Evolutionary conservation across 2,113 vertebrate species (phyloP).

Genomic region (Chaetops frenatus): DNA sequence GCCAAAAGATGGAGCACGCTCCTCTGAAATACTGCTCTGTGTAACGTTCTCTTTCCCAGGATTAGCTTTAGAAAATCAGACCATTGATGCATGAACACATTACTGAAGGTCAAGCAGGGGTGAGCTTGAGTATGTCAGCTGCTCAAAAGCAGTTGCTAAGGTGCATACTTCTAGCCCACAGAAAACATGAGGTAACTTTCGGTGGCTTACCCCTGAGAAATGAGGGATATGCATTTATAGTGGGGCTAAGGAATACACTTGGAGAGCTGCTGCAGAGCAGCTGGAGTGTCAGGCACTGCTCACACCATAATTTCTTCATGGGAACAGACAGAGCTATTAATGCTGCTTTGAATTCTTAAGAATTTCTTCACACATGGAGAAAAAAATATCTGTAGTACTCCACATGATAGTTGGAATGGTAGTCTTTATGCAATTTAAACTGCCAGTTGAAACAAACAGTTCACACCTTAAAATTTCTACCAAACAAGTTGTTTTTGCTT

Average conservation of each 20-base stretch:
- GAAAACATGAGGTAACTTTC: background rate
- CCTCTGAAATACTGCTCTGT: slow-evolving; percentile 42
- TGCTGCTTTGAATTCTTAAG: background rate
- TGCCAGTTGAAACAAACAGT: background rate
- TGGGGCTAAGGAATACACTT: background rate
- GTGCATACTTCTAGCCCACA: background rate
- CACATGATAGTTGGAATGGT: background rate
- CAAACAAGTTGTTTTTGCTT: background rate
- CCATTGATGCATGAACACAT: background rate
- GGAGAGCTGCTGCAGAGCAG: background rate
- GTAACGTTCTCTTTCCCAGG: background rate
- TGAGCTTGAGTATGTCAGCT: background rate
- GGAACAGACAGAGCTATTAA: background rate
- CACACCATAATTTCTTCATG: background rate
- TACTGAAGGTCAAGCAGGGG: background rate
- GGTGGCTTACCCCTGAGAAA: background rate
- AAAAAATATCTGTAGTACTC: background rate
- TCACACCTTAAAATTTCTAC: background rate
- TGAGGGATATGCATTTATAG: background rate
- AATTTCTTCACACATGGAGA: background rate
- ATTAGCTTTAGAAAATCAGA: slow-evolving; percentile 13
- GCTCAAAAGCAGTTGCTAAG: background rate
- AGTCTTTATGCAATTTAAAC: background rate
- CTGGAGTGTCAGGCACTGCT: background rate
- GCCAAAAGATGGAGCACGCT: slow-evolving; percentile 64